Base-by-base conservation (phyloP, 2,113 vertebrate genomes). In the Falco punctatus region DNA sequence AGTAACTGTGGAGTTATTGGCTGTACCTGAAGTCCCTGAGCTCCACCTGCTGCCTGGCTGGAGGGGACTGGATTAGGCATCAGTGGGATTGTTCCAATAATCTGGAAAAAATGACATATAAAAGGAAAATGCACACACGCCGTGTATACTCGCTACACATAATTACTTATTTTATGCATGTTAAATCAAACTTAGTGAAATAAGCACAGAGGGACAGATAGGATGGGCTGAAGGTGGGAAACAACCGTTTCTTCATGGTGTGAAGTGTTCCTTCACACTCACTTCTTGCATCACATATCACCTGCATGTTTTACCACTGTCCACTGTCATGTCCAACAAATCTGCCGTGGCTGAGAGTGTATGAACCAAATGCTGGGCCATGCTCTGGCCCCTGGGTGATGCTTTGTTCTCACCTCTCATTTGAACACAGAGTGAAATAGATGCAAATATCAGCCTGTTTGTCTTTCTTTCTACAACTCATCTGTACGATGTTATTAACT, bases 1-100 rank as follows among this genome's bases (percentile, higher is more conserved):
- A 99, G 94, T 96, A 99, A 98, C 98, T 99, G 99, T 51, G 99
- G 99, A 44, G 99, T 99, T 97, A 99, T 99, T 15, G 99, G 99
- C 97, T 99, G 99, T 93, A 99, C 99, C 98, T 99, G 99, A 97
- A 99, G 98, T 90, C 99, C 99, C 98, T 99, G 98, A 97, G 98
- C 98, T 97, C 99, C 98, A 55, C 98, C 98, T 58, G 98, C 98
- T 74, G 98, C 98, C 98, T 99, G 99, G 98, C 98, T 99, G 48
- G 99, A 98, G 86, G 99, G 98, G 98, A 99, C 99, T 80, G 98
- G 98, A 90, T 99, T 99, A 97, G 99, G 99, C 99, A 99, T 99
- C 98, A 99, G 98, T 95, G 99, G 99, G 96, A 99, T 99, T 94
- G 99, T 99, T 97, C 99, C 99, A 97, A 99, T 99, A 96, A 99